A percentile compares a stretch with the other conserved stretches of the same genome.
phyloP scores from a whole-genome alignment of 2,113 vertebrate genomes.

The Bufo gargarizans region DNA sequence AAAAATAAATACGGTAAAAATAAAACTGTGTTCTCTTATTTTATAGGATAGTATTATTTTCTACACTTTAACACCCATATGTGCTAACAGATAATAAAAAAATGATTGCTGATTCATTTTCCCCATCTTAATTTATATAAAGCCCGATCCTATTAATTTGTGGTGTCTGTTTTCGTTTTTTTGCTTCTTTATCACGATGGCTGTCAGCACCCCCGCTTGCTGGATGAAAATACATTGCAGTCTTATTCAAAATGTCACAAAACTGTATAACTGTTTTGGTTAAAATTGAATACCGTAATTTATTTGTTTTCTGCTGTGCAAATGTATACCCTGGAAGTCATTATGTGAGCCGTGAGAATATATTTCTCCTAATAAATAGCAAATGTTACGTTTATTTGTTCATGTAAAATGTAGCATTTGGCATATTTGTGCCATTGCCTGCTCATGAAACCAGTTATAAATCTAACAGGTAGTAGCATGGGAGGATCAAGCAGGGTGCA shows the following conservation, averaged over 20 bases:
- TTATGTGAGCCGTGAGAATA: not conserved
- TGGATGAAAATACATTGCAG: not conserved
- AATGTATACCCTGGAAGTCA: slow-evolving; percentile 19
- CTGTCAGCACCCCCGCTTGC: slow-evolving; percentile 26
- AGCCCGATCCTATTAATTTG: slow-evolving; percentile 11
- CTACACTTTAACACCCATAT: too few relatives aligned
- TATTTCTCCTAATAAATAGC: not conserved
- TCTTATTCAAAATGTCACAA: slow-evolving; percentile 35
- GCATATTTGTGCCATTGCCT: not conserved
- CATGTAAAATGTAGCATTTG: slow-evolving; percentile 13
- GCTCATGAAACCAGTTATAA: not conserved
- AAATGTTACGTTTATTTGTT: not conserved
- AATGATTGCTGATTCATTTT: not conserved
- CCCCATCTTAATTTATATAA: slow-evolving; percentile 1
- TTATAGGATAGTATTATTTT: not conserved
- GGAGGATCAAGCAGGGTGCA: too few relatives aligned
- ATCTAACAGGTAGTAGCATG: not conserved
- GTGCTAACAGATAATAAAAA: slow-evolving; percentile 7
- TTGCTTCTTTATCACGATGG: not conserved
- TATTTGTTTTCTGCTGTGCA: slow-evolving; percentile 23
- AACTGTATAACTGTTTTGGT: slow-evolving; percentile 5
- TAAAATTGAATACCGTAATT: slow-evolving; percentile 41
- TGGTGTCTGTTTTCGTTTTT: not conserved
- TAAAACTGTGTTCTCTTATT: not conserved
- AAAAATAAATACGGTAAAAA: too few relatives aligned